Evolutionary conservation across 1,140 invertebrate genomes (phyloP).

Genomic region (Bombus huntii): DNA sequence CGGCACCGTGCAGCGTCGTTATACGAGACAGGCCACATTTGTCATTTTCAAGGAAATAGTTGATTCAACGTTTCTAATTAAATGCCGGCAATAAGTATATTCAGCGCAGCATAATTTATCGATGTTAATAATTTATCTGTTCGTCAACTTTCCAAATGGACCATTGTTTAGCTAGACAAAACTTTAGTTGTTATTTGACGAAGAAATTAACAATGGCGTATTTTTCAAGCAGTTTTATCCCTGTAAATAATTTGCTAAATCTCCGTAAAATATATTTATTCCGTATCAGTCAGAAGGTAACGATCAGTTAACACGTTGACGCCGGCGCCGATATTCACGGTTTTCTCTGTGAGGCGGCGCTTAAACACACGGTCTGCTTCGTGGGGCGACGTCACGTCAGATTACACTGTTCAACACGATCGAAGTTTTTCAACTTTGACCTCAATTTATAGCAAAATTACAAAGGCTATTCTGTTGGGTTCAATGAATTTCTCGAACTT

Average conservation of each 20-base stretch:
- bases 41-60: constrained; percentile 27
- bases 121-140: not conserved
- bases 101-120: not conserved
- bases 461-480: too few relatives aligned
- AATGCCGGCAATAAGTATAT: constrained; percentile 16
- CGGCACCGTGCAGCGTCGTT: not conserved
- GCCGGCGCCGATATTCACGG: too few relatives aligned
- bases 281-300: too few relatives aligned
- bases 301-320: too few relatives aligned
- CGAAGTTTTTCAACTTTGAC: too few relatives aligned
- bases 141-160: not conserved
- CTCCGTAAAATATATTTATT: too few relatives aligned
- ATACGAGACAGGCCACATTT: not conserved
- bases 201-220: not conserved
- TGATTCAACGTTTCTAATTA: constrained; percentile 30
- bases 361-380: too few relatives aligned
- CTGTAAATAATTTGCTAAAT: not conserved
- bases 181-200: not conserved
- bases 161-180: not conserved
- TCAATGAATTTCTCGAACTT: too few relatives aligned
- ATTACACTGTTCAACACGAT: too few relatives aligned
- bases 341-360: too few relatives aligned
- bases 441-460: too few relatives aligned
- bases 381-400: too few relatives aligned
- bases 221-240: not conserved